Evolutionary conservation across 35 echinoderm and acorn worm species (phyloP), one percentile per base, ranked within the genome.

Genomic region (Acanthaster planci): DNA sequence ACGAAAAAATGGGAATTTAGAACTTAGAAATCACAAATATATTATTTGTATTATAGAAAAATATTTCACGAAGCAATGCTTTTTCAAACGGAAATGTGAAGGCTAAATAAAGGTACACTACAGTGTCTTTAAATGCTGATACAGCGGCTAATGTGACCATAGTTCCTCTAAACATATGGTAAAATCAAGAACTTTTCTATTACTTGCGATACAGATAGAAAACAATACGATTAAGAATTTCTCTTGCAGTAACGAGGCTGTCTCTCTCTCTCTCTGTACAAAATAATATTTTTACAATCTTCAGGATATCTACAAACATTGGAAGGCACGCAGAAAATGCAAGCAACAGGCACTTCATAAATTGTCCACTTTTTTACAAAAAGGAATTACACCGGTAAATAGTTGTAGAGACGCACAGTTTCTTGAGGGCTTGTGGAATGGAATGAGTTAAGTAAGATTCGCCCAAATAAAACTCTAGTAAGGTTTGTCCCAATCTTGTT

Each of bases 221-320:
- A 72, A 36, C 34, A 72, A 72, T 72, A 72, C 64, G 30, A 31
- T 72, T 72, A 34, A 27, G 26, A 72, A 2, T 31, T 72, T 47
- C 42, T 47, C 12, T 36, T 72, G 23, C 64, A 72, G 8, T 19
- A 27, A 72, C 10, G 23, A 72, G 2, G 64, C 34, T 72, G 21
- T 72, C 64, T 72, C 64, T 72, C 21, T 72, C 34, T 72, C 64
- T 72, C 64, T 72, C 64, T 72, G 64, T 72, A 72, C 64, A 72
- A 72, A 72, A 72, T 72, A 72, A 72, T 72, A 72, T 72, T 72
- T 72, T 26, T 72, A 72, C 64, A 72, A 72, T 29, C 14, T 72
- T 72, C 30, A 72, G 22, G 26, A 0, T 72, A 72, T 72, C 30
- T 72, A 72, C 64, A 72, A 29, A 72, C 30, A 72, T 72, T 72